Conservation (phyloP, 2,888 invertebrate genomes). For the Apantesis nais region DNA sequence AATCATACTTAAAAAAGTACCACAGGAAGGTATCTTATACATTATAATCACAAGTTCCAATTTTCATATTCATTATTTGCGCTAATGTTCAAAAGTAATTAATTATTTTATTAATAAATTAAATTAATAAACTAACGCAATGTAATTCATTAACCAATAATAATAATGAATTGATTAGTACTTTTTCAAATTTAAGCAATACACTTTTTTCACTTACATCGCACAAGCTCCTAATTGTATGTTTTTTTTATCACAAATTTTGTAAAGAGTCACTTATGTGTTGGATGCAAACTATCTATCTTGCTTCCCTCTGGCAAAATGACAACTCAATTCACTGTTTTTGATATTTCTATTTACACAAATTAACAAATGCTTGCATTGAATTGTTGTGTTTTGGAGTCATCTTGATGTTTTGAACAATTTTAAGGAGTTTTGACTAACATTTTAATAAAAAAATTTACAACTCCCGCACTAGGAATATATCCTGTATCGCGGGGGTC, state of each 20-base stretch:
- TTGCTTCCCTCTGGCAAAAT: conserved; percentile 68
- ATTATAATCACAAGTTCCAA: not conserved
- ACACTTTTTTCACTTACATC: conserved; percentile 11
- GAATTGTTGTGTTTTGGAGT: conserved; percentile 66
- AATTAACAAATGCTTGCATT: conserved; percentile 72
- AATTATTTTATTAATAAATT: not conserved
- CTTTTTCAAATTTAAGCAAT: conserved; percentile 6
- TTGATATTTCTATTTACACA: conserved; percentile 62
- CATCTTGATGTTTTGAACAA: conserved; percentile 35
- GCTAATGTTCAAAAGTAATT: not conserved
- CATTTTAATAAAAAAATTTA: not conserved
- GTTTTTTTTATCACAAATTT: conserved; percentile 24
- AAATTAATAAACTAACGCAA: not conserved
- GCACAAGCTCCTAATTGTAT: conserved; percentile 9
- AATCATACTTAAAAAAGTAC: not conserved
- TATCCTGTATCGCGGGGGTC: too few species aligned
- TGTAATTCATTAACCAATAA: not conserved
- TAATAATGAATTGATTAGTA: not conserved
- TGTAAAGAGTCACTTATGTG: conserved; percentile 68
- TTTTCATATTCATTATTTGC: not conserved
- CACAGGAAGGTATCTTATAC: not conserved
- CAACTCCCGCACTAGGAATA: too few species aligned
- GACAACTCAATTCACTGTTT: conserved; percentile 60
- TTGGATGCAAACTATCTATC: conserved; percentile 68
- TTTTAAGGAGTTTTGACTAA: not conserved